Evolutionary conservation across 2,113 vertebrate genomes (phyloP).

Genomic region (human): DNA sequence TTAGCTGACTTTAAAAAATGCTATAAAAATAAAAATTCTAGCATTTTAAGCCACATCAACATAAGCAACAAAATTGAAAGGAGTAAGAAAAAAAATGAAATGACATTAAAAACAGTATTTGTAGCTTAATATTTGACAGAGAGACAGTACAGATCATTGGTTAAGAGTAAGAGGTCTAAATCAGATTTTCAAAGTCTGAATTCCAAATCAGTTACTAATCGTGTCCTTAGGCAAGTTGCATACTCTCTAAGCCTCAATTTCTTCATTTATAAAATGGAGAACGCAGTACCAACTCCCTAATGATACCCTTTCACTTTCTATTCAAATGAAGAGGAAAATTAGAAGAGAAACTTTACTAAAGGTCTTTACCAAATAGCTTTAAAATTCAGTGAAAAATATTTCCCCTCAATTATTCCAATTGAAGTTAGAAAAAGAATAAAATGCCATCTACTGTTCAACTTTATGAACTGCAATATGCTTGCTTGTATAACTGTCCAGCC

Average conservation of each 20-base stretch:
- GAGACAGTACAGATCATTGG: background rate
- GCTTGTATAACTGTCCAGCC: background rate
- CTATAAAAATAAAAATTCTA: background rate
- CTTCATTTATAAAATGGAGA: background rate
- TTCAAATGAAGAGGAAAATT: background rate
- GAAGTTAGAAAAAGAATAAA: background rate
- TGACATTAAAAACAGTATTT: background rate
- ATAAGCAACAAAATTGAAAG: slow-evolving; percentile 7
- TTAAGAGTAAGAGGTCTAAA: background rate
- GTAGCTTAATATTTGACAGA: background rate
- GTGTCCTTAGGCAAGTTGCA: background rate
- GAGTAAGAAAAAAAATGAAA: background rate
- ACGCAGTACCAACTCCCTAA: background rate
- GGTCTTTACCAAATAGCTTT: slow-evolving; percentile 11
- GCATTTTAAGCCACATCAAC: background rate
- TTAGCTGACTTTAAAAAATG: background rate
- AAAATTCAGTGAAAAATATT: background rate
- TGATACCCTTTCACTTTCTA: background rate
- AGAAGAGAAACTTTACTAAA: background rate
- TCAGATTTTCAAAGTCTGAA: background rate
- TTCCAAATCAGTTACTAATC: background rate
- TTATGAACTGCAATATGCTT: background rate
- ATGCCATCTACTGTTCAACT: slow-evolving; percentile 46
- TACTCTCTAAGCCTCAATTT: background rate
- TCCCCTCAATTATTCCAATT: background rate